A percentile compares a stretch with the other conserved stretches of the same genome.
Conservation (phyloP, 2,113 vertebrate species). For the Columbina picui region DNA sequence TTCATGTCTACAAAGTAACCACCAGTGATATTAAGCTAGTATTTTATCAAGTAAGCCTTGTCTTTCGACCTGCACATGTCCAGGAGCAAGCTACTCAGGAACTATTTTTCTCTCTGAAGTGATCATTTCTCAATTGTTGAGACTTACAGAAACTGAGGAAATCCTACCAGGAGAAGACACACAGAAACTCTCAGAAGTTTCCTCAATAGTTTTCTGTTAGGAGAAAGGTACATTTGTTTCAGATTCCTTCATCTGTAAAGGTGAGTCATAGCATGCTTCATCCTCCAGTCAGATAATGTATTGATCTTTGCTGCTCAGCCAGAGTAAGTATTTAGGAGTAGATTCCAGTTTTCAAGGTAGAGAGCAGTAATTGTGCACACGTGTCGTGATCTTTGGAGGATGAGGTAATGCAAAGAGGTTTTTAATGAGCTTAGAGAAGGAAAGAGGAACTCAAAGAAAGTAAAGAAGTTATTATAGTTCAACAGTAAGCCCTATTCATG, state of each 20-base stretch:
- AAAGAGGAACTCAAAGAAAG: background rate
- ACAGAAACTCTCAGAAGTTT: conserved; percentile 19
- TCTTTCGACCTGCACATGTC: accelerated
- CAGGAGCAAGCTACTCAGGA: background rate
- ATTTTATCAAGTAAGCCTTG: background rate
- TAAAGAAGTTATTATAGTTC: background rate
- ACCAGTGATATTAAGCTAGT: background rate
- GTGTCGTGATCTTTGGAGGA: background rate
- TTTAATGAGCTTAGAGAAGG: background rate
- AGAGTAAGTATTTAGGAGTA: conserved; percentile 36
- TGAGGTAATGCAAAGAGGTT: background rate
- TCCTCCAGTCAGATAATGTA: conserved; percentile 22
- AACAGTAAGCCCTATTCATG: background rate
- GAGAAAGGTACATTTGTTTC: conserved; percentile 16
- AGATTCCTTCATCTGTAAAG: conserved; percentile 25
- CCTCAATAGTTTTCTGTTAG: conserved; percentile 3
- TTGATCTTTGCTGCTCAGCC: conserved; percentile 42
- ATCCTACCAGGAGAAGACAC: background rate
- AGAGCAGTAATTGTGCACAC: conserved; percentile 1
- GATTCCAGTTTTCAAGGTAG: conserved; percentile 18
- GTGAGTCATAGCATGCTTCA: conserved; percentile 29
- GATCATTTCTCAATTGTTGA: background rate
- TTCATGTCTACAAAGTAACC: background rate
- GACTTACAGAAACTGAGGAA: background rate
- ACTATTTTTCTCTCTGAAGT: background rate